Evolutionary conservation across 1,140 invertebrate species (phyloP).

Genomic region (Homalodisca vitripennis): DNA sequence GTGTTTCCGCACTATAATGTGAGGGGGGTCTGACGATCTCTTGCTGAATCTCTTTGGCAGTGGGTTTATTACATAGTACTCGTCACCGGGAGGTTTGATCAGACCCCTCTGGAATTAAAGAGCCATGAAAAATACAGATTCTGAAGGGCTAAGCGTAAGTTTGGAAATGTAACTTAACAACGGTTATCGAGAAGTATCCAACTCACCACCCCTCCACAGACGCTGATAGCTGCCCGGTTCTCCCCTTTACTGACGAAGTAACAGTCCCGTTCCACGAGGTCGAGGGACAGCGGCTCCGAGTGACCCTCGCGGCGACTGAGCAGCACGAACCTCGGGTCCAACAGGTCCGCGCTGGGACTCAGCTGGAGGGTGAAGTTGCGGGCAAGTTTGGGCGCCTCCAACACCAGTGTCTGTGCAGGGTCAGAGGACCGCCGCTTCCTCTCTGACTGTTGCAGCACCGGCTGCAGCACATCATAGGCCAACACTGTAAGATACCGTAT

Average conservation of each 20-base stretch:
- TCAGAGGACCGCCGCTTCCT: background rate
- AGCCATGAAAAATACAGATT: background rate
- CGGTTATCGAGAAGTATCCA: background rate
- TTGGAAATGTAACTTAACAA: background rate
- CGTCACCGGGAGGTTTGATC: constrained; percentile 39
- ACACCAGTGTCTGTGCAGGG: background rate
- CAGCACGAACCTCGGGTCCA: constrained; percentile 36
- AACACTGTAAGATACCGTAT: background rate
- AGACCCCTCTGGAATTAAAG: constrained; percentile 46
- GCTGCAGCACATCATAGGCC: constrained; percentile 11
- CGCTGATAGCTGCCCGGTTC: constrained; percentile 38
- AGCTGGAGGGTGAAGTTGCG: constrained; percentile 33
- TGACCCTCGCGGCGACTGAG: constrained; percentile 32
- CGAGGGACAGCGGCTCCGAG: constrained; percentile 24
- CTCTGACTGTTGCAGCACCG: background rate
- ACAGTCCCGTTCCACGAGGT: constrained; percentile 36
- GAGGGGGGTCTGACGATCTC: constrained; percentile 36
- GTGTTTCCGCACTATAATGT: constrained; percentile 39
- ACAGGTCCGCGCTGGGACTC: constrained; percentile 22
- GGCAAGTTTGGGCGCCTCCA: constrained; percentile 18
- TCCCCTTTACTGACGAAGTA: constrained; percentile 37
- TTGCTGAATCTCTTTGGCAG: constrained; percentile 42
- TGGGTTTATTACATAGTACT: constrained; percentile 45
- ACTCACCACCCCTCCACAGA: constrained; percentile 43
- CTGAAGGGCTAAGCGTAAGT: background rate